Percentiles rank a stretch among this genome's conserved stretches.
Evolutionary conservation across 2,888 invertebrate species (phyloP).

Genomic region (Myathropa florea): DNA sequence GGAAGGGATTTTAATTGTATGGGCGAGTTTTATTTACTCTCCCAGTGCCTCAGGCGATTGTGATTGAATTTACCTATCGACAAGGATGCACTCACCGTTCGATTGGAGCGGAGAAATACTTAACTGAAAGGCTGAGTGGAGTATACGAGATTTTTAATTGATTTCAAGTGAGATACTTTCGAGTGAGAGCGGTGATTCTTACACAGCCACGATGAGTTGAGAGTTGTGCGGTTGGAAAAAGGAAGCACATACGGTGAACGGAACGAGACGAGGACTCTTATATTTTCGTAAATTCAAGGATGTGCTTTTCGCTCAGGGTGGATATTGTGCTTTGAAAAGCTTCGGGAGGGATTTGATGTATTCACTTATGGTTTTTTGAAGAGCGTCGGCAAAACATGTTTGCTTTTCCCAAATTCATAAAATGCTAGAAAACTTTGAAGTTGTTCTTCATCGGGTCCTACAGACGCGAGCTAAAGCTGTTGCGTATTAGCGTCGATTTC

Average conservation of each 20-base stretch:
- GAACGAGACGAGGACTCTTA: not conserved
- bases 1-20: slow-evolving; percentile 29
- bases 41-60: not conserved
- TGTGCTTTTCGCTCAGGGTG: not conserved
- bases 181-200: not conserved
- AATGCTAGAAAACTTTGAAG: too few species aligned
- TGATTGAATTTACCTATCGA: slow-evolving; percentile 35
- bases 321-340: too few species aligned
- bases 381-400: too few species aligned
- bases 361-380: too few species aligned
- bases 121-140: not conserved
- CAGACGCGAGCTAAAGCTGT: too few species aligned
- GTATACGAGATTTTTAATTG: not conserved
- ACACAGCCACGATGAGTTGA: not conserved
- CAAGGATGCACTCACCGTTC: not conserved
- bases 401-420: too few species aligned
- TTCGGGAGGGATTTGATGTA: too few species aligned
- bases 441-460: too few species aligned
- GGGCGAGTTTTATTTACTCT: slow-evolving; percentile 35
- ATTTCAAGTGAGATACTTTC: not conserved
- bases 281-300: not conserved
- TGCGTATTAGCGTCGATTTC: too few species aligned
- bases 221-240: not conserved
- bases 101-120: too few species aligned
- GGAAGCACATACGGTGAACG: not conserved